Evolutionary conservation across 2,113 vertebrate genomes (phyloP).

Genomic region (Dermatemys mawii): DNA sequence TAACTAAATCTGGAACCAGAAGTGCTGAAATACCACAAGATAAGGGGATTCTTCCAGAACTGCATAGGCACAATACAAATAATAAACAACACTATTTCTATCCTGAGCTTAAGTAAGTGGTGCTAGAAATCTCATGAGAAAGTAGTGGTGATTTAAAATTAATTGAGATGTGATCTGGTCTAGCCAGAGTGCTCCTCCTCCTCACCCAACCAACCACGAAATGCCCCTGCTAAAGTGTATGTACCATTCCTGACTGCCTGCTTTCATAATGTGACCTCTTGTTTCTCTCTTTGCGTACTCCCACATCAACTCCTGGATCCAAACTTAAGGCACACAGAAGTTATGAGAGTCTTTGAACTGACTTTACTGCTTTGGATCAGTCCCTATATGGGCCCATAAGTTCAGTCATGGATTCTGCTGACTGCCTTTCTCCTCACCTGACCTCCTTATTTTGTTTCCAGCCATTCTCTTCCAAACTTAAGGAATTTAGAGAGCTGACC

Average conservation of each 20-base stretch:
- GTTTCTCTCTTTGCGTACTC: not conserved
- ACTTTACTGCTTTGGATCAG: not conserved
- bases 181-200: not conserved
- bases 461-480: not conserved
- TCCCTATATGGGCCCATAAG: not conserved
- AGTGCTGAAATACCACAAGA: not conserved
- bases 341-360: not conserved
- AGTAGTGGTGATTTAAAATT: not conserved
- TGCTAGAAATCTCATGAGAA: not conserved
- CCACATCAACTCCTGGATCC: not conserved
- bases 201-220: not conserved
- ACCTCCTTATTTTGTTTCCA: not conserved
- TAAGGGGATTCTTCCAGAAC: slow-evolving; percentile 7
- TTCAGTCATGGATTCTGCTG: not conserved
- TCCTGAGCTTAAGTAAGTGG: not conserved
- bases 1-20: not conserved
- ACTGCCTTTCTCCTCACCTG: not conserved
- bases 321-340: not conserved
- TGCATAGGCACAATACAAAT: not conserved
- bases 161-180: not conserved
- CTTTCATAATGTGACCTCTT: slow-evolving; percentile 18
- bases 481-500: not conserved
- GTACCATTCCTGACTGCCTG: not conserved
- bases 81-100: not conserved
- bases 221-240: not conserved